Conservation (phyloP, 2,888 invertebrate species). For the Schizaphis graminum region DNA sequence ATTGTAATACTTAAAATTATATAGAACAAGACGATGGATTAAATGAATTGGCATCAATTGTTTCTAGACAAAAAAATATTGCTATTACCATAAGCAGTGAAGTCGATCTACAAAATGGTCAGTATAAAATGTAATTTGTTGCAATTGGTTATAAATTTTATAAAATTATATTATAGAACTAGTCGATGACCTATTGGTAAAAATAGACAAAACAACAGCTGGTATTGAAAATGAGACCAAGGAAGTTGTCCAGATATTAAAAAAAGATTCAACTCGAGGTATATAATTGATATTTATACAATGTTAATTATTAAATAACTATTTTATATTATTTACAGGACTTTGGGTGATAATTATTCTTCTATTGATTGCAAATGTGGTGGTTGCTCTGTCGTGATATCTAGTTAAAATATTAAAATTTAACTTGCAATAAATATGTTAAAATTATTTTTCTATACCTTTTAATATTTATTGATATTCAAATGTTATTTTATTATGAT, state of each 20-base stretch:
- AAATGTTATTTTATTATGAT: conserved; percentile 33
- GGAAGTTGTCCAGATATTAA: conserved; percentile 77
- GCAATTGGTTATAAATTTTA: not conserved
- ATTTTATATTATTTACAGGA: conserved; percentile 71
- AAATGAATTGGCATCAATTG: conserved; percentile 81
- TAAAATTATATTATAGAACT: conserved; percentile 75
- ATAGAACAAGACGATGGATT: conserved; percentile 83
- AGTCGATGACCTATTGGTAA: conserved; percentile 81
- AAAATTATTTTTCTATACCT: not conserved
- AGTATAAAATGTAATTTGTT: conserved; percentile 66
- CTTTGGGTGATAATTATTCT: conserved; percentile 82
- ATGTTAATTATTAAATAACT: conserved; percentile 38
- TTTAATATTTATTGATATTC: conserved; percentile 31
- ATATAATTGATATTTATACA: conserved; percentile 69
- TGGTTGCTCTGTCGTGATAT: conserved; percentile 71
- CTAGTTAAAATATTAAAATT: not conserved
- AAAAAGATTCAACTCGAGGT: conserved; percentile 81
- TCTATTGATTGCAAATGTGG: conserved; percentile 78
- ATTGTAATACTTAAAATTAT: not conserved
- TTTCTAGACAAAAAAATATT: conserved; percentile 82
- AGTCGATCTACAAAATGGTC: conserved; percentile 85
- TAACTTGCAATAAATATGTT: conserved; percentile 11
- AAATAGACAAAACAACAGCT: conserved; percentile 80
- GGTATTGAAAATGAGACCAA: conserved; percentile 79
- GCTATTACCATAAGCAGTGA: conserved; percentile 82